These are phyloP conservation scores for Germaria angustata DNA, from an alignment of 2,888 invertebrate species.

Conservation along the genomic window DNA sequence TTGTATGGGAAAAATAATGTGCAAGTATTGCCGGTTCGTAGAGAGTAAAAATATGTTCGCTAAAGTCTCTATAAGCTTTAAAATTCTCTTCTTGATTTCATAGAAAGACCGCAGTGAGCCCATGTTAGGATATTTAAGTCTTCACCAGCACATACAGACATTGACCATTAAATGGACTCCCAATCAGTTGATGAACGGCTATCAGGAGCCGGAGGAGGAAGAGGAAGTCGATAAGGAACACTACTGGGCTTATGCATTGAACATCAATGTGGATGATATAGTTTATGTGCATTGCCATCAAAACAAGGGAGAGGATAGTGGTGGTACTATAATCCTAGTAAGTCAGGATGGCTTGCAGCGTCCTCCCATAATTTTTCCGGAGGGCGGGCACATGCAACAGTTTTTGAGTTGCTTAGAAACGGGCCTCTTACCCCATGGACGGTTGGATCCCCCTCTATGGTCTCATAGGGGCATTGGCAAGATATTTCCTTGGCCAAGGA, in stretches of 20 bases:
- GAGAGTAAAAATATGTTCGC: not conserved
- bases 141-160: constrained; percentile 91
- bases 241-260: constrained; percentile 96
- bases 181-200: constrained; percentile 97
- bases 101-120: constrained; percentile 89
- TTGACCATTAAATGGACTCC: constrained; percentile 97
- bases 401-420: constrained; percentile 96
- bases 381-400: constrained; percentile 91
- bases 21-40: constrained; percentile 89
- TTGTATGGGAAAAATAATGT: constrained; percentile 97
- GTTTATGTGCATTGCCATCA: constrained; percentile 98
- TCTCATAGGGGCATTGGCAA: constrained; percentile 90
- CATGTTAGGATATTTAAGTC: constrained; percentile 94
- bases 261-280: constrained; percentile 93
- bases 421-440: constrained; percentile 90
- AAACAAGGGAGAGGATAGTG: constrained; percentile 86
- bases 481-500: constrained; percentile 83
- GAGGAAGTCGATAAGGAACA: constrained; percentile 86
- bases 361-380: constrained; percentile 96
- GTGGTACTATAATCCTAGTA: constrained; percentile 93
- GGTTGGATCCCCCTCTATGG: constrained; percentile 96
- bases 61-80: not conserved
- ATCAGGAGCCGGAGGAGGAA: constrained; percentile 84
- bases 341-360: constrained; percentile 96
- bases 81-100: constrained; percentile 44